phyloP scores from a whole-genome alignment of 2,797 vertebrate genomes.

The Amblyraja radiata region DNA sequence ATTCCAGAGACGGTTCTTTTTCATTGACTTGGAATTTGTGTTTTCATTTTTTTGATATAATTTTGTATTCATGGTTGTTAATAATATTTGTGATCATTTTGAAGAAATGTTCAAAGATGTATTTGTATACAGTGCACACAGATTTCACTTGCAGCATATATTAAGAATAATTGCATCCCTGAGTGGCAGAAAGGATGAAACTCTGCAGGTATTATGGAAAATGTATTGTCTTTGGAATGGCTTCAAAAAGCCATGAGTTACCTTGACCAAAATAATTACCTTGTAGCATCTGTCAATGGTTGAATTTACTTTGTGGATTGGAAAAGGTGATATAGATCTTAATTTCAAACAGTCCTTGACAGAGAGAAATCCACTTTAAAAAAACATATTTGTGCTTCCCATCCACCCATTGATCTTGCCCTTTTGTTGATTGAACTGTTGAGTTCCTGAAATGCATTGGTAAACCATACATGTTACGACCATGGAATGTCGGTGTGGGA shows the following conservation, averaged over 20 bases:
- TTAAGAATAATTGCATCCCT: not conserved
- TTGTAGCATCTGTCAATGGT: not conserved
- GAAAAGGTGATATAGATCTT: not conserved
- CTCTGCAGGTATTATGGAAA: not conserved
- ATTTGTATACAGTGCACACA: not conserved
- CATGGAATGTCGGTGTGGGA: too few relatives aligned
- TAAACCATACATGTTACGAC: too few relatives aligned
- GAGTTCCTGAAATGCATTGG: too few relatives aligned
- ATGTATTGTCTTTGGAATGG: not conserved
- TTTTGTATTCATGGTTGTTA: not conserved
- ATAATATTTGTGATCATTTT: not conserved
- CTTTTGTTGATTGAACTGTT: not conserved
- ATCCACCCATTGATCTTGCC: not conserved
- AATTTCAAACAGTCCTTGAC: not conserved
- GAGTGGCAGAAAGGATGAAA: not conserved
- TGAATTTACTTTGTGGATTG: not conserved
- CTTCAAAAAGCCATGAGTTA: not conserved
- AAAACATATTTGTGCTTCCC: not conserved
- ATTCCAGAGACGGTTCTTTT: slow-evolving; percentile 6
- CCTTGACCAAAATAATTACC: not conserved
- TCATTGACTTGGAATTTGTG: slow-evolving; percentile 41
- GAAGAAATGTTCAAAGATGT: not conserved
- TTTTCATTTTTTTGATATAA: slow-evolving; percentile 17
- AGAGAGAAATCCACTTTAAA: not conserved
- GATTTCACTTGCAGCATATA: not conserved